A percentile compares a stretch with the other conserved stretches of the same genome.
These are phyloP conservation scores for Origma solitaria DNA, from an alignment of 2,113 vertebrate species.

Conservation along the genomic window DNA sequence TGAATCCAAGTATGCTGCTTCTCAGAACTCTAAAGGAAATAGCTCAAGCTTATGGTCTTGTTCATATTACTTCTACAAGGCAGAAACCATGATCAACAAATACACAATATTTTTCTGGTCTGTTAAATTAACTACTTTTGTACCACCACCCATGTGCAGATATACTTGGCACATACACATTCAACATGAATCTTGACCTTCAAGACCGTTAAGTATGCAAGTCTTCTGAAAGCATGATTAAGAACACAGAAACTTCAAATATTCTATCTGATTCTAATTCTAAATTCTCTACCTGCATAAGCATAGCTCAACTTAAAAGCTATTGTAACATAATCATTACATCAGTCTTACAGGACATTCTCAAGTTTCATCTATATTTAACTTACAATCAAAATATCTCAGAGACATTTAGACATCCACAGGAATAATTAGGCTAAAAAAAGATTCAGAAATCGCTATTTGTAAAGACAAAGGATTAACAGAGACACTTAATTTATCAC, in stretches of 20 bases:
- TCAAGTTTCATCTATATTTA: neutral
- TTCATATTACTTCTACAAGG: neutral
- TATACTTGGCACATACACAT: neutral
- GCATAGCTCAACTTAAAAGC: neutral
- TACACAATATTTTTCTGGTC: neutral
- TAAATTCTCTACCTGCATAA: neutral
- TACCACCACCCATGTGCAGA: neutral
- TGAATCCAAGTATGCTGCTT: neutral
- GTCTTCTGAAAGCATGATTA: neutral
- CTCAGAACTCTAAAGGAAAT: neutral
- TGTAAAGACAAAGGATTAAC: neutral
- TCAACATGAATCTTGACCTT: neutral
- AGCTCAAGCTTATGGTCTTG: neutral
- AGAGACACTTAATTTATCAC: neutral
- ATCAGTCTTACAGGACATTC: neutral
- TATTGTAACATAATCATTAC: neutral
- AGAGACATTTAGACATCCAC: neutral
- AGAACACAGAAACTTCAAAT: neutral
- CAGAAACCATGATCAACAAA: neutral
- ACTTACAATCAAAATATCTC: neutral
- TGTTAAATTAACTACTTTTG: neutral
- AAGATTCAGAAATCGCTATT: neutral
- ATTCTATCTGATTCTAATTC: neutral
- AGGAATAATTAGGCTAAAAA: neutral
- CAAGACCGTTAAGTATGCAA: neutral